Evolutionary conservation across 2,888 invertebrate species (phyloP).

Genomic region (Spilosoma lubricipeda): DNA sequence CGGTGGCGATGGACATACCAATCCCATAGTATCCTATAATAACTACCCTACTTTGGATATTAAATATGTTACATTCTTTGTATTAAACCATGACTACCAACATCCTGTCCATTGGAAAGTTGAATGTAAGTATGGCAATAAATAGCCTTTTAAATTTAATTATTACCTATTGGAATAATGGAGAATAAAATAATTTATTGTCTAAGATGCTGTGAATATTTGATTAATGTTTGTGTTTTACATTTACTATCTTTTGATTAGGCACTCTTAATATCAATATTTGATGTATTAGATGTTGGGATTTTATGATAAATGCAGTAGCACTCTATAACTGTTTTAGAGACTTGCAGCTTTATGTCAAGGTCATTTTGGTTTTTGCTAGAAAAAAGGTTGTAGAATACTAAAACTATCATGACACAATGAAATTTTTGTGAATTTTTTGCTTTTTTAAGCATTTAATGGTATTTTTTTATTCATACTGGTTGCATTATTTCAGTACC

Average conservation of each 20-base stretch:
- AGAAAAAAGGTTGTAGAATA: too few relatives aligned
- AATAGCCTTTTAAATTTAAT: background rate
- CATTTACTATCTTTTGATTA: too few relatives aligned
- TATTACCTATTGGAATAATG: background rate
- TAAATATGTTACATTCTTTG: conserved; percentile 59
- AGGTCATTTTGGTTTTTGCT: too few relatives aligned
- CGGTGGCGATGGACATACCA: conserved; percentile 70
- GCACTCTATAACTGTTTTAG: too few relatives aligned
- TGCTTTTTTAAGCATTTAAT: too few relatives aligned
- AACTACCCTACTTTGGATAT: conserved; percentile 48
- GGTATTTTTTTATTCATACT: background rate
- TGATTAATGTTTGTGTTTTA: too few relatives aligned
- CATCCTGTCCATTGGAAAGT: conserved; percentile 57
- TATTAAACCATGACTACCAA: conserved; percentile 25
- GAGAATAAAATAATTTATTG: background rate
- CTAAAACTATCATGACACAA: too few relatives aligned
- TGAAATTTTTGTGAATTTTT: too few relatives aligned
- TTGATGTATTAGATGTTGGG: too few relatives aligned
- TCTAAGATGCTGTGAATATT: background rate
- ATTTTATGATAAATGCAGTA: too few relatives aligned
- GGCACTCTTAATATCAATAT: too few relatives aligned
- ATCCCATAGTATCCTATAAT: conserved; percentile 53
- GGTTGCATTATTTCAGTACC: conserved; percentile 55
- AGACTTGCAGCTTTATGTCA: too few relatives aligned
- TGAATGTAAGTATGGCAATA: conserved; percentile 60